A percentile compares a stretch with the other conserved stretches of the same genome.
These are phyloP conservation scores for Portunus trituberculatus DNA, from an alignment of 1,140 invertebrate genomes.

Conservation along the genomic window DNA sequence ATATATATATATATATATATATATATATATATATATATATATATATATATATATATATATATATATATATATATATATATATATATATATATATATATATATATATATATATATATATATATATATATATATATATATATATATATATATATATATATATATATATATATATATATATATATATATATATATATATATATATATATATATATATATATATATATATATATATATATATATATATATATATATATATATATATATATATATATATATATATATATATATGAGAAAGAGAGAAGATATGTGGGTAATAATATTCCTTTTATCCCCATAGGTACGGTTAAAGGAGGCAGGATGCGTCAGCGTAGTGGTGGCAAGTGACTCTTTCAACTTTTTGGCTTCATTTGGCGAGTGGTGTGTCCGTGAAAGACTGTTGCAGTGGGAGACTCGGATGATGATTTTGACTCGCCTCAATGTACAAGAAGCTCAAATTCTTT, in stretches of 20 bases:
- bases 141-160: constrained; percentile 40
- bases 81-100: constrained; percentile 30
- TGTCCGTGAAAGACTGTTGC: too few relatives aligned
- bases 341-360: too few relatives aligned
- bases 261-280: constrained; percentile 44
- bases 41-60: constrained; percentile 22
- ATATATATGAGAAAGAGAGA: neutral
- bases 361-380: too few relatives aligned
- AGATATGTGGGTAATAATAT: too few relatives aligned
- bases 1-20: constrained; percentile 14
- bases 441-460: too few relatives aligned
- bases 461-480: too few relatives aligned
- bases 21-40: constrained; percentile 31
- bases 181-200: neutral
- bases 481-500: too few relatives aligned
- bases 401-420: too few relatives aligned
- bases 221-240: neutral
- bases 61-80: neutral
- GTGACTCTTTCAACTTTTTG: too few relatives aligned
- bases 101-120: neutral
- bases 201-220: constrained; percentile 29
- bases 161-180: neutral
- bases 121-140: constrained; percentile 14
- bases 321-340: too few relatives aligned
- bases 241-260: constrained; percentile 14